phyloP scores from a whole-genome alignment of 2,888 invertebrate species.

The Orthosia gothica region DNA sequence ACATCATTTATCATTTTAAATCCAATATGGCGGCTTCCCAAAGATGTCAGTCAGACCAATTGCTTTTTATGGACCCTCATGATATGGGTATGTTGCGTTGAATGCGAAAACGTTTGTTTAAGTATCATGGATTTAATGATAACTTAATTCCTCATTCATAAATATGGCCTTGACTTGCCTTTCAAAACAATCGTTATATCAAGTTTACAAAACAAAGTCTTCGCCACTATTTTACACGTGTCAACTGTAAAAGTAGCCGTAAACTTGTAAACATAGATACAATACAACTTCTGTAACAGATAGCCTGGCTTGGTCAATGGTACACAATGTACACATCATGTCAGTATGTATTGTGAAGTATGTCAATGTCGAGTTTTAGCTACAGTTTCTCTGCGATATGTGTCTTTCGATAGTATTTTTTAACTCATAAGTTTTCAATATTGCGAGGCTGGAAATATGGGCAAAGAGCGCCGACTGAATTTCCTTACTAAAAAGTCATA shows the following conservation, averaged over 20 bases:
- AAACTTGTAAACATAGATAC: slow-evolving; percentile 10
- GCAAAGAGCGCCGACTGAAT: no score
- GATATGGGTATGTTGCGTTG: no score
- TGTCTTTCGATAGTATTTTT: neutral
- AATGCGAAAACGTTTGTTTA: no score
- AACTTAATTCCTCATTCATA: neutral
- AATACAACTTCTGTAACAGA: neutral
- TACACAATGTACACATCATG: neutral
- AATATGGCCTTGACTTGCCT: no score
- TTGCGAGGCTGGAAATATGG: no score
- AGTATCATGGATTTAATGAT: neutral
- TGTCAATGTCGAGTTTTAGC: slow-evolving; percentile 9
- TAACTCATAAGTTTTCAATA: no score
- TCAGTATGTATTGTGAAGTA: slow-evolving; percentile 1
- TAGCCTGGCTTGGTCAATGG: neutral
- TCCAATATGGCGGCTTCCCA: no score
- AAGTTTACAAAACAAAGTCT: neutral
- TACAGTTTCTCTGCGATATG: neutral
- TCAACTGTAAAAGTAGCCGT: neutral
- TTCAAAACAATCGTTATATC: neutral
- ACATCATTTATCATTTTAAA: no score
- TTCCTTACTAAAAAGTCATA: no score
- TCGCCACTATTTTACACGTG: neutral
- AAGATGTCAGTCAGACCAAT: no score
- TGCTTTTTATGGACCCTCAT: no score